These are phyloP conservation scores for Narcine bancroftii DNA, from an alignment of 2,113 vertebrate species.

Conservation along the genomic window DNA sequence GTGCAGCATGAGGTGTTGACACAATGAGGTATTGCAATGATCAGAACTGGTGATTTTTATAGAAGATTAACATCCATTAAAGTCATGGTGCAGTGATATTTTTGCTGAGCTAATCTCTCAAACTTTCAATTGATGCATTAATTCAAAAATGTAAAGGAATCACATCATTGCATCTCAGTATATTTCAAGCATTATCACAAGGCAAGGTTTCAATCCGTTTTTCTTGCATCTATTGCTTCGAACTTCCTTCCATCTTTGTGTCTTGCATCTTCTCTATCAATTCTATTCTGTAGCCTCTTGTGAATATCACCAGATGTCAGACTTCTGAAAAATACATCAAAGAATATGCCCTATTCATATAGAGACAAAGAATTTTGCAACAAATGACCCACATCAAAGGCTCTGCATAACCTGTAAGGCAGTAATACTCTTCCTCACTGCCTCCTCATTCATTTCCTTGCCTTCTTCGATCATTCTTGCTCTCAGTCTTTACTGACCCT, in stretches of 20 bases:
- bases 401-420: not conserved
- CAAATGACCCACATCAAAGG: not conserved
- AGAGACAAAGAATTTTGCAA: not conserved
- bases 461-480: not conserved
- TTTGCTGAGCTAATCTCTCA: not conserved
- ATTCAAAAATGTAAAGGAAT: not conserved
- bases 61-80: not conserved
- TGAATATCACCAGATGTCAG: no score
- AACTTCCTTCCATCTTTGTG: not conserved
- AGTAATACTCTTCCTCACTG: not conserved
- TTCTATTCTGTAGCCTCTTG: not conserved
- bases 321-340: no score
- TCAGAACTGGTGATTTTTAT: not conserved
- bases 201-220: not conserved
- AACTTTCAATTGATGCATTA: not conserved
- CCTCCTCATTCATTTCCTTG: not conserved
- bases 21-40: no score
- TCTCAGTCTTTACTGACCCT: no score
- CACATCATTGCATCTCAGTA: not conserved
- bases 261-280: not conserved
- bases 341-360: not conserved
- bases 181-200: not conserved
- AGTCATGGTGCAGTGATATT: not conserved
- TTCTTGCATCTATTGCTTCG: not conserved
- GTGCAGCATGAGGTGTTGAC: no score